Evolutionary conservation across 1,140 invertebrate species (phyloP).

Genomic region (Brachystomella parvula): DNA sequence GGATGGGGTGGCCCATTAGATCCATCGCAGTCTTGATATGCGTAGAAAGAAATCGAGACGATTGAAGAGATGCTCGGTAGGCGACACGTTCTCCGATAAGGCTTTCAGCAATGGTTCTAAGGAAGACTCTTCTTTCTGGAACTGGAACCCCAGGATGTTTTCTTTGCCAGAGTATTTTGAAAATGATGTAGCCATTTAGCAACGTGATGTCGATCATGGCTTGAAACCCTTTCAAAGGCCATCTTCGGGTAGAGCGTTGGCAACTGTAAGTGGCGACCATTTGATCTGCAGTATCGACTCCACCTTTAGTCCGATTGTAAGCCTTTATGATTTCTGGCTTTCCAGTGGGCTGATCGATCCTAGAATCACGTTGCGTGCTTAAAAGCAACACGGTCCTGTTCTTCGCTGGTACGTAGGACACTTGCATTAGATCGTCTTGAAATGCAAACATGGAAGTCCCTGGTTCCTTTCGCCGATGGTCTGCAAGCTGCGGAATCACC

Average conservation of each 20-base stretch:
- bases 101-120: too few relatives aligned
- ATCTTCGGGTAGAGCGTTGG: not conserved
- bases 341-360: not conserved
- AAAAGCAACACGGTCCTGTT: constrained; percentile 6
- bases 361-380: not conserved
- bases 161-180: too few relatives aligned
- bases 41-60: too few relatives aligned
- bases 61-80: too few relatives aligned
- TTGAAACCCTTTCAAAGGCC: too few relatives aligned
- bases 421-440: not conserved
- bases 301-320: constrained; percentile 16
- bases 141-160: too few relatives aligned
- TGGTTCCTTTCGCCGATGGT: not conserved
- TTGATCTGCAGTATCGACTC: constrained; percentile 11
- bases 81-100: too few relatives aligned
- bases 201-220: too few relatives aligned
- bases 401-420: not conserved
- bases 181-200: too few relatives aligned
- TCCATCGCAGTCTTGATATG: too few relatives aligned
- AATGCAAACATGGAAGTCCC: not conserved
- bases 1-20: too few relatives aligned
- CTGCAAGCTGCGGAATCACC: not conserved
- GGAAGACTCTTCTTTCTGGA: too few relatives aligned
- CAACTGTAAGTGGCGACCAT: constrained; percentile 1
- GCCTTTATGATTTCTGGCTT: constrained; percentile 15